Evolutionary conservation across 2,797 vertebrate genomes (phyloP).

Genomic region (Rhinogobio ventralis): DNA sequence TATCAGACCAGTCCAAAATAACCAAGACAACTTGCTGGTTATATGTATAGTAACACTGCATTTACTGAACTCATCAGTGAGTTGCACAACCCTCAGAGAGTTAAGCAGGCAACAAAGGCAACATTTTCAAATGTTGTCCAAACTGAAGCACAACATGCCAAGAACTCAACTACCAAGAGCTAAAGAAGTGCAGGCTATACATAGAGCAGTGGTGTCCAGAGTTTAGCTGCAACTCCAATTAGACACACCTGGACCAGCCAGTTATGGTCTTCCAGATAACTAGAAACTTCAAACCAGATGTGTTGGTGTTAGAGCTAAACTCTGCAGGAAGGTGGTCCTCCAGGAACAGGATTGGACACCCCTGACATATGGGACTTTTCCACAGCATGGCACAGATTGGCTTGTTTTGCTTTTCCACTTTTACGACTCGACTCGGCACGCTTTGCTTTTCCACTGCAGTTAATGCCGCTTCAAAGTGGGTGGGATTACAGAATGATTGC

Average conservation of each 20-base stretch:
- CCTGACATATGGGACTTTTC: too few species aligned
- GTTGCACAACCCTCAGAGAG: neutral
- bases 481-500: too few species aligned
- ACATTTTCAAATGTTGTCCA: neutral
- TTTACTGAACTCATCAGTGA: neutral
- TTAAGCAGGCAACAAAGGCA: neutral
- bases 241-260: neutral
- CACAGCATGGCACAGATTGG: too few species aligned
- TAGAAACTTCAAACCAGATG: neutral
- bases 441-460: too few species aligned
- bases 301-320: neutral
- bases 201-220: neutral
- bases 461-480: too few species aligned
- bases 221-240: neutral
- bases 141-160: constrained; percentile 66
- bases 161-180: constrained; percentile 47
- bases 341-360: neutral
- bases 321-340: neutral
- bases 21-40: neutral
- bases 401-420: too few species aligned
- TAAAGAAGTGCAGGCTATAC: neutral
- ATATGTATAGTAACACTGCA: neutral
- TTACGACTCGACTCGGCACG: too few species aligned
- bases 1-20: neutral
- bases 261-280: neutral